Conservation (phyloP, 2,113 vertebrate genomes). For the Daboia siamensis region DNA sequence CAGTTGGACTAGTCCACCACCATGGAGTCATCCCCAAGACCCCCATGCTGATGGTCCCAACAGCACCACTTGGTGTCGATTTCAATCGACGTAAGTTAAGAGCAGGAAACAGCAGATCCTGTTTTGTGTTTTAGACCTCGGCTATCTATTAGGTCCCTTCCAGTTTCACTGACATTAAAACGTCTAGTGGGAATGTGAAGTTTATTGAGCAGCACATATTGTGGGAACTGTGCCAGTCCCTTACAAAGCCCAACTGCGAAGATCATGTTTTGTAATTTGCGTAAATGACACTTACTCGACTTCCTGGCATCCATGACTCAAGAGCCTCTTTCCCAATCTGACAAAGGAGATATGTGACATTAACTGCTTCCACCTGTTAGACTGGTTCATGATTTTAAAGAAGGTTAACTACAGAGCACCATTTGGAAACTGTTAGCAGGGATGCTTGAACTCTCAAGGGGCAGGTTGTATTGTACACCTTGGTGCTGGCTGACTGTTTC, state of each 20-base stretch:
- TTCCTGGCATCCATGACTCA: conserved; percentile 42
- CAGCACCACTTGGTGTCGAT: neutral
- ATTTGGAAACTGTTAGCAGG: conserved; percentile 73
- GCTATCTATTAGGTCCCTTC: no score
- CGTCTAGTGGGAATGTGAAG: neutral
- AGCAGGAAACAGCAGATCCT: neutral
- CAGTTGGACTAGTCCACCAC: neutral
- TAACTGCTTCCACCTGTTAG: conserved; percentile 70
- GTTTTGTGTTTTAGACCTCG: neutral
- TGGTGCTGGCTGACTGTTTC: conserved; percentile 57
- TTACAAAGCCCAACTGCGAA: conserved; percentile 35
- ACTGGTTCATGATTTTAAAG: conserved; percentile 58
- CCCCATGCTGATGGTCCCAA: neutral
- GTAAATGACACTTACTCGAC: conserved; percentile 24
- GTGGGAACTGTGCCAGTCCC: neutral
- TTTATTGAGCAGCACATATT: neutral
- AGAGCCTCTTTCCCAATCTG: conserved; percentile 49
- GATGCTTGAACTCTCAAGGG: conserved; percentile 59
- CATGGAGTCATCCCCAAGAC: neutral
- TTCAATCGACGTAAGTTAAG: neutral
- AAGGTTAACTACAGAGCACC: conserved; percentile 65
- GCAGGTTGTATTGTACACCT: conserved; percentile 48
- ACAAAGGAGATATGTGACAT: conserved; percentile 39
- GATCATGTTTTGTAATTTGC: conserved; percentile 43
- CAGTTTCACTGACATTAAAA: neutral